Conservation (phyloP, 2,113 vertebrate genomes). For the Paralichthys olivaceus region DNA sequence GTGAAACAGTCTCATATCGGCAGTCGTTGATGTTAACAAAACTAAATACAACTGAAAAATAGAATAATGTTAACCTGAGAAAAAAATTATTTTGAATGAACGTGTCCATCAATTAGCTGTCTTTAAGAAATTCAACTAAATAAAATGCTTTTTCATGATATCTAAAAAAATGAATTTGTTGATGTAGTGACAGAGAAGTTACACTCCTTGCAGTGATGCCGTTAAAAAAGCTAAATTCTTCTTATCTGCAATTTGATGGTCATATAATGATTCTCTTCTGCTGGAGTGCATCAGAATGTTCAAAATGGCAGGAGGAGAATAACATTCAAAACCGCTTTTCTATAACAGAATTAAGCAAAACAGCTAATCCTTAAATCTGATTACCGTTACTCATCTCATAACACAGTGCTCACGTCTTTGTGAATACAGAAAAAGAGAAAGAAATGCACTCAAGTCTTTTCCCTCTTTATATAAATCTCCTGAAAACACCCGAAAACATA, state of each 20-base stretch:
- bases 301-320: slow-evolving; percentile 6
- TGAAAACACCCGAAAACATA: slow-evolving; percentile 69
- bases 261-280: background rate
- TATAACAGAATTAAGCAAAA: slow-evolving; percentile 26
- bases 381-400: slow-evolving; percentile 34
- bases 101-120: background rate
- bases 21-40: background rate
- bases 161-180: background rate
- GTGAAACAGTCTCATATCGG: slow-evolving; percentile 10
- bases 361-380: slow-evolving; percentile 37
- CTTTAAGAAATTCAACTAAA: background rate
- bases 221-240: background rate
- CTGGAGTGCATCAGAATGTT: background rate
- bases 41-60: too few species aligned
- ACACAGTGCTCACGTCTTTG: slow-evolving; percentile 23
- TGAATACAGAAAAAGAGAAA: slow-evolving; percentile 31
- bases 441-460: slow-evolving; percentile 36
- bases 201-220: background rate
- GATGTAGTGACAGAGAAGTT: background rate
- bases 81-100: too few species aligned
- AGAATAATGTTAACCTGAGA: too few species aligned
- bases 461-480: slow-evolving; percentile 57
- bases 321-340: slow-evolving; percentile 18
- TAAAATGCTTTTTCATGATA: background rate
- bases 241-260: background rate